phyloP scores from a whole-genome alignment of 2,113 vertebrate species.

The Poeciliopsis retropinna region DNA sequence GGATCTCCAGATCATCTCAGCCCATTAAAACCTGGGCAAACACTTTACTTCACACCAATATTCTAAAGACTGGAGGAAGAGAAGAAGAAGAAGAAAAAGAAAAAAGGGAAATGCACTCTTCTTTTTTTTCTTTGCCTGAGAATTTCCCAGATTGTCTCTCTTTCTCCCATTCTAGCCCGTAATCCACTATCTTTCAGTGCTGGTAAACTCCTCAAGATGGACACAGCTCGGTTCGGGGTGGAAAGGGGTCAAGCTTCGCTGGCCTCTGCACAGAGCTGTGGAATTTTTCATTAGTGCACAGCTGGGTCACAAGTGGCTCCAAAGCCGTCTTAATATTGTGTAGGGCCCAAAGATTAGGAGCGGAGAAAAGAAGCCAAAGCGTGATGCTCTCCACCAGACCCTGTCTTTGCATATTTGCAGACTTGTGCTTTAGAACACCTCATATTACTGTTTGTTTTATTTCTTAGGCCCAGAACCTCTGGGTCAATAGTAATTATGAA shows the following conservation, averaged over 20 bases:
- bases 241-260: conserved; percentile 84
- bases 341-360: conserved; percentile 82
- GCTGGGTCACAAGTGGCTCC: conserved; percentile 95
- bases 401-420: conserved; percentile 91
- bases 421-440: conserved; percentile 87
- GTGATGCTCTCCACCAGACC: conserved; percentile 85
- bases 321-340: conserved; percentile 96
- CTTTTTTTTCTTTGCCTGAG: conserved; percentile 73
- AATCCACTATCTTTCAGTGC: conserved; percentile 95
- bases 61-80: conserved; percentile 80
- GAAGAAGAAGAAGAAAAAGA: conserved; percentile 58
- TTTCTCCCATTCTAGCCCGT: conserved; percentile 81
- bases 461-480: conserved; percentile 76
- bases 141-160: conserved; percentile 84
- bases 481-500: conserved; percentile 85
- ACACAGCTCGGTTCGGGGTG: conserved; percentile 73
- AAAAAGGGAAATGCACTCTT: conserved; percentile 66
- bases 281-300: conserved; percentile 99
- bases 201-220: conserved; percentile 93
- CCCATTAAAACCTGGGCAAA: conserved; percentile 98
- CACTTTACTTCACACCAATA: conserved; percentile 89
- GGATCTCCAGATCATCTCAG: conserved; percentile 92
- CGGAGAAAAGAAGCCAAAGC: conserved; percentile 82
- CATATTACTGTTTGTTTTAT: conserved; percentile 87
- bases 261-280: conserved; percentile 90